These are phyloP conservation scores for Artemia franciscana DNA, from an alignment of 1,140 invertebrate genomes.

Conservation along the genomic window DNA sequence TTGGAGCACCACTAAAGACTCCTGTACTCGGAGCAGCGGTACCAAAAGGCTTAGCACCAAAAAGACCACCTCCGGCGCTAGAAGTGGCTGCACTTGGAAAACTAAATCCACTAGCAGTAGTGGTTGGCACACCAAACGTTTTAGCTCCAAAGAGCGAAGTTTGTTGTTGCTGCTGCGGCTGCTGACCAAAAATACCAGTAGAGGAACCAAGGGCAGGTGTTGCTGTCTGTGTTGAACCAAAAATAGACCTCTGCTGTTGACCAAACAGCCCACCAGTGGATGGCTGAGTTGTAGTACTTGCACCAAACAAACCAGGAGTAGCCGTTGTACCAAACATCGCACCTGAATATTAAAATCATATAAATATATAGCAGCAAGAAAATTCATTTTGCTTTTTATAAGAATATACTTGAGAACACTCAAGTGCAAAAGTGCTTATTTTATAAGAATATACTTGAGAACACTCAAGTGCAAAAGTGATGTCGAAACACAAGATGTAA, in stretches of 20 bases:
- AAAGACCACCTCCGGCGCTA: conserved; percentile 14
- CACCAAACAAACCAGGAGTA: conserved; percentile 13
- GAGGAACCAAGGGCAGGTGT: conserved; percentile 19
- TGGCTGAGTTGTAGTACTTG: conserved; percentile 10
- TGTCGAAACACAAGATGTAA: no score
- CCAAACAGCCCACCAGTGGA: conserved; percentile 14
- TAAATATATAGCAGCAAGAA: no score
- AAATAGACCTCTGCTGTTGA: conserved; percentile 19
- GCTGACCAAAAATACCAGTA: conserved; percentile 10
- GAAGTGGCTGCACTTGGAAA: conserved; percentile 16
- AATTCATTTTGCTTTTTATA: no score
- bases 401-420: no score
- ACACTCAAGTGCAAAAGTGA: no score
- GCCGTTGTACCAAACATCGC: conserved; percentile 10
- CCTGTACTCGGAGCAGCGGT: conserved; percentile 5
- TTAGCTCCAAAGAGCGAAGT: conserved; percentile 16
- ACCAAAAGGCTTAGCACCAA: conserved; percentile 24
- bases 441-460: no score
- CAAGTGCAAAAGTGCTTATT: no score
- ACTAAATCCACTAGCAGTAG: conserved; percentile 25
- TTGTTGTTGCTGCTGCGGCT: conserved; percentile 7
- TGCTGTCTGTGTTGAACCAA: conserved; percentile 16
- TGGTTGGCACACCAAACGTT: conserved; percentile 29
- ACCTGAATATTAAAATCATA: no score
- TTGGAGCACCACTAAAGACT: conserved; percentile 8